phyloP scores from a whole-genome alignment of 2,113 vertebrate species.

The Geococcyx californianus region DNA sequence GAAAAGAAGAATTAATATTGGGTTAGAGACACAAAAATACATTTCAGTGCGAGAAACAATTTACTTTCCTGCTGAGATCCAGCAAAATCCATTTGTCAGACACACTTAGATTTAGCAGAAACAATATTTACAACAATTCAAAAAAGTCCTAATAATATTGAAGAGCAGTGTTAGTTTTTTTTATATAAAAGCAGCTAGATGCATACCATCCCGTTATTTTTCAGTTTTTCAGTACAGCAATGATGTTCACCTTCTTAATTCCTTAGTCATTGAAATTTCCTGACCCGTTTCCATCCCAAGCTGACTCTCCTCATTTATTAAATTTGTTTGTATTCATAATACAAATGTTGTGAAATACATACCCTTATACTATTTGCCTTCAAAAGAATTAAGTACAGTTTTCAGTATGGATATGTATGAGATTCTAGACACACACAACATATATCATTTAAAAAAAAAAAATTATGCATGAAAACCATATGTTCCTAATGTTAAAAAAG shows the following conservation, averaged over 20 bases:
- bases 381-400: not conserved
- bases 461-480: fast-evolving
- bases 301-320: not conserved
- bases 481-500: not conserved
- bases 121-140: fast-evolving
- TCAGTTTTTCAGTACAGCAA: not conserved
- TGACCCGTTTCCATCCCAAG: not conserved
- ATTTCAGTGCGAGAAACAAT: not conserved
- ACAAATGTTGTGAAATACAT: not conserved
- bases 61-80: not conserved
- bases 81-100: not conserved
- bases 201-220: not conserved
- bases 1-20: not conserved
- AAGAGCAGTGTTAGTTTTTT: not conserved
- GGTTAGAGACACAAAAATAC: fast-evolving
- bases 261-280: not conserved
- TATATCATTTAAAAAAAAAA: not conserved
- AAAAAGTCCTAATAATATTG: not conserved
- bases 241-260: not conserved
- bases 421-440: not conserved
- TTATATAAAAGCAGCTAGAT: not conserved
- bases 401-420: not conserved
- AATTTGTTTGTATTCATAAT: not conserved
- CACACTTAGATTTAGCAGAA: not conserved
- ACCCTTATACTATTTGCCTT: not conserved